phyloP scores from a whole-genome alignment of 2,113 vertebrate genomes.

The Mormyrus lacerda region DNA sequence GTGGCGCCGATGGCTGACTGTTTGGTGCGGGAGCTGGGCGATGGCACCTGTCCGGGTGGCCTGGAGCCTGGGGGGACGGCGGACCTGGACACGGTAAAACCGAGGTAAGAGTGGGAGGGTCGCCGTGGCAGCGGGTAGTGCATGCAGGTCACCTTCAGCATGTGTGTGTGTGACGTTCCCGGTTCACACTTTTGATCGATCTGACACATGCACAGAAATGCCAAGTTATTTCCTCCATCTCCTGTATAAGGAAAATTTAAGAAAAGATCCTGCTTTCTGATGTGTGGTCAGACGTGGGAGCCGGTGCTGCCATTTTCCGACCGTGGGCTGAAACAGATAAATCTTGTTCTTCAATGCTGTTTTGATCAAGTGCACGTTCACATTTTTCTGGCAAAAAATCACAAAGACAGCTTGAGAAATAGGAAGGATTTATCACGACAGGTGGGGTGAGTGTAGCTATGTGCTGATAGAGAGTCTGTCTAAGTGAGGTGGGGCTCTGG shows the following conservation, averaged over 20 bases:
- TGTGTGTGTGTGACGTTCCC: background rate
- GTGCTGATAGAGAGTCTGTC: background rate
- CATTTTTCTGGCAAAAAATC: background rate
- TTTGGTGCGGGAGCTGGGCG: slow-evolving; percentile 41
- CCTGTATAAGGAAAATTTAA: background rate
- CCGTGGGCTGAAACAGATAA: background rate
- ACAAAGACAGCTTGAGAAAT: background rate
- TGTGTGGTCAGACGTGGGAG: background rate
- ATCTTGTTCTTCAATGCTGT: background rate
- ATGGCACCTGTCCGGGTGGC: slow-evolving; percentile 23
- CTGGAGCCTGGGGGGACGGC: slow-evolving; percentile 1
- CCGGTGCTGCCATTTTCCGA: background rate
- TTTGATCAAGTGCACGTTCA: background rate
- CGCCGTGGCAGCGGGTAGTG: background rate
- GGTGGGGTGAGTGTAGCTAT: background rate
- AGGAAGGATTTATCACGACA: background rate
- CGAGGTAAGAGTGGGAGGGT: slow-evolving; percentile 42
- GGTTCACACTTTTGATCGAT: background rate
- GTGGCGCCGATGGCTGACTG: slow-evolving; percentile 48
- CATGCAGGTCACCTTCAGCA: background rate
- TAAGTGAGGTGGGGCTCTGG: background rate
- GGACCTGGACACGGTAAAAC: slow-evolving; percentile 36
- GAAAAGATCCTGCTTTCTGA: background rate
- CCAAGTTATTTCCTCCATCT: background rate
- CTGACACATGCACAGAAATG: background rate